Evolutionary conservation across 2,888 invertebrate species (phyloP).

Genomic region (Drosophila paracracens): DNA sequence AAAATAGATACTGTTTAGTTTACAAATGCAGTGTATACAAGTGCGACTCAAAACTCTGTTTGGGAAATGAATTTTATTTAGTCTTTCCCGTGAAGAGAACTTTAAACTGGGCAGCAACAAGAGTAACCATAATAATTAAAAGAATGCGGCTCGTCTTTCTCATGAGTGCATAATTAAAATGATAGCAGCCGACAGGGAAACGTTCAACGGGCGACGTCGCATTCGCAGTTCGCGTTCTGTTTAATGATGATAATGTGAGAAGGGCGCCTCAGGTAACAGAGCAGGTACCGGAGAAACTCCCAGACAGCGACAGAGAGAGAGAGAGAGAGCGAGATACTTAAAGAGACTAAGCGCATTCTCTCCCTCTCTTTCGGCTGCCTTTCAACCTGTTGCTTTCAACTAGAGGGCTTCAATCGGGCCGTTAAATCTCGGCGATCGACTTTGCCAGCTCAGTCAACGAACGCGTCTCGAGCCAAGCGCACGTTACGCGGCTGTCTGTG

Average conservation of each 20-base stretch:
- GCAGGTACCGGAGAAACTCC: constrained; percentile 16
- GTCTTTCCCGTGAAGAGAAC: constrained; percentile 58
- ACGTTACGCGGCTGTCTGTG: constrained; percentile 48
- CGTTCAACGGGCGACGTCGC: constrained; percentile 54
- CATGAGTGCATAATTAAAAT: constrained; percentile 72
- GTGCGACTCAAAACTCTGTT: constrained; percentile 42
- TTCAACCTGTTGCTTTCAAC: constrained; percentile 54
- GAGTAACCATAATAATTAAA: constrained; percentile 24
- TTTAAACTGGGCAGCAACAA: constrained; percentile 36
- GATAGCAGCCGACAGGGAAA: constrained; percentile 58
- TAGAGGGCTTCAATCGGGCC: constrained; percentile 53
- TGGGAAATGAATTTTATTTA: constrained; percentile 47
- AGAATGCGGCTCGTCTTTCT: constrained; percentile 64
- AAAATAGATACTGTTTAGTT: not conserved
- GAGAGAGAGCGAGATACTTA: not conserved
- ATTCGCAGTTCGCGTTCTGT: constrained; percentile 58
- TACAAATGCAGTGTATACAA: constrained; percentile 36
- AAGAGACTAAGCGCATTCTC: constrained; percentile 6
- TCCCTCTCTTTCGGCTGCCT: not conserved
- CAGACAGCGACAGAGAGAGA: constrained; percentile 8
- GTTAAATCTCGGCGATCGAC: constrained; percentile 69
- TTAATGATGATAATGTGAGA: constrained; percentile 76
- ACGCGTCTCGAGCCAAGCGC: constrained; percentile 74
- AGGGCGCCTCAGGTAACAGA: constrained; percentile 73
- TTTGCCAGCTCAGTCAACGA: constrained; percentile 73